A percentile compares a stretch with the other conserved stretches of the same genome.
phyloP scores from a whole-genome alignment of 2,113 vertebrate species.

The Phrynocephalus versicolor region DNA sequence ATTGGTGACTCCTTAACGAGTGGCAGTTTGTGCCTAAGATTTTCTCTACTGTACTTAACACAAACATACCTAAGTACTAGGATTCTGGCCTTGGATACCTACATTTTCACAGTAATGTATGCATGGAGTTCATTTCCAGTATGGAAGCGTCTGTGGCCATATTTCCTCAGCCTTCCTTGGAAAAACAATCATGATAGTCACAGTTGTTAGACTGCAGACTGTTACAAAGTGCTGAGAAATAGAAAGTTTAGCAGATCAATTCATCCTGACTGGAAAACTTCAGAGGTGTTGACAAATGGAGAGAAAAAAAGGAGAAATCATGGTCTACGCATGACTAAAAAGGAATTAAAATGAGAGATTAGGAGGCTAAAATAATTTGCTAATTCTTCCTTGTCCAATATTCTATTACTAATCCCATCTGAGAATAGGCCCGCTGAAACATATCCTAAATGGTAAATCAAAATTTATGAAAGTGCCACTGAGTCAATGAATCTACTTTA shows the following conservation, averaged over 20 bases:
- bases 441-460: not conserved
- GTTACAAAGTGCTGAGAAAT: not conserved
- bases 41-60: too few relatives aligned
- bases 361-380: not conserved
- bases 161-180: not conserved
- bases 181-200: not conserved
- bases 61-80: too few relatives aligned
- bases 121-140: not conserved
- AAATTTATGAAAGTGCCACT: too few relatives aligned
- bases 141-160: not conserved
- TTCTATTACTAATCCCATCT: too few relatives aligned
- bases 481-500: too few relatives aligned
- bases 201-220: not conserved
- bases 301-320: not conserved
- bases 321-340: not conserved
- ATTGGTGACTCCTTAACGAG: too few relatives aligned
- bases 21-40: too few relatives aligned
- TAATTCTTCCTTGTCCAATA: not conserved
- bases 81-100: too few relatives aligned
- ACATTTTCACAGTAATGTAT: not conserved
- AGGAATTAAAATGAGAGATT: not conserved
- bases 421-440: not conserved
- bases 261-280: not conserved
- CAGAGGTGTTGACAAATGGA: not conserved
- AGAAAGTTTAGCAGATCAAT: not conserved